Evolutionary conservation across 2,797 vertebrate species (phyloP).

Genomic region (Pseudochirops corinnae): DNA sequence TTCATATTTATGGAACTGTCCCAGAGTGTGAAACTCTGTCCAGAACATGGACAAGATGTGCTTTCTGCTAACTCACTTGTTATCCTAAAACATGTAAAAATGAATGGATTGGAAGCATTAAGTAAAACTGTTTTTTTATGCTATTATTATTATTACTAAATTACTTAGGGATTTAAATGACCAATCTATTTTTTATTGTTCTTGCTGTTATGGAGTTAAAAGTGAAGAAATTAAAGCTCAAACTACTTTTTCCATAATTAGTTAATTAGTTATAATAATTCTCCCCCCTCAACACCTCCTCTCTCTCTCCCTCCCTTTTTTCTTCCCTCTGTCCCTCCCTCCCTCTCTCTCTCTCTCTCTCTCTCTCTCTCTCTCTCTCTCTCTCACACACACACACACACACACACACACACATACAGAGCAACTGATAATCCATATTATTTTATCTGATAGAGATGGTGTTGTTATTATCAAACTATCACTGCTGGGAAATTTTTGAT

Average conservation of each 20-base stretch:
- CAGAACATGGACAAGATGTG: conserved; percentile 21
- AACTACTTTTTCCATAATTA: neutral
- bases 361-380: no score
- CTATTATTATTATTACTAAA: no score
- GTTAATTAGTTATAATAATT: neutral
- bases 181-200: neutral
- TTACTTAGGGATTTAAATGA: neutral
- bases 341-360: no score
- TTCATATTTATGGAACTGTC: neutral
- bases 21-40: neutral
- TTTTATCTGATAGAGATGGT: neutral
- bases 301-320: no score
- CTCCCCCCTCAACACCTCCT: neutral
- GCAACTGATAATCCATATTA: neutral
- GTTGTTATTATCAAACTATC: neutral
- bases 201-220: neutral
- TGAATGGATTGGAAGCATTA: neutral
- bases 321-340: no score
- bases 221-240: neutral
- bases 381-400: no score
- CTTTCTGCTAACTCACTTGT: neutral
- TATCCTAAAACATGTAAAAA: neutral
- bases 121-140: neutral
- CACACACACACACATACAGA: neutral
- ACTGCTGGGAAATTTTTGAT: neutral